Evolutionary conservation across 2,113 vertebrate genomes (phyloP), one percentile per base, ranked within the genome.

Genomic region (Poecilia latipinna): DNA sequence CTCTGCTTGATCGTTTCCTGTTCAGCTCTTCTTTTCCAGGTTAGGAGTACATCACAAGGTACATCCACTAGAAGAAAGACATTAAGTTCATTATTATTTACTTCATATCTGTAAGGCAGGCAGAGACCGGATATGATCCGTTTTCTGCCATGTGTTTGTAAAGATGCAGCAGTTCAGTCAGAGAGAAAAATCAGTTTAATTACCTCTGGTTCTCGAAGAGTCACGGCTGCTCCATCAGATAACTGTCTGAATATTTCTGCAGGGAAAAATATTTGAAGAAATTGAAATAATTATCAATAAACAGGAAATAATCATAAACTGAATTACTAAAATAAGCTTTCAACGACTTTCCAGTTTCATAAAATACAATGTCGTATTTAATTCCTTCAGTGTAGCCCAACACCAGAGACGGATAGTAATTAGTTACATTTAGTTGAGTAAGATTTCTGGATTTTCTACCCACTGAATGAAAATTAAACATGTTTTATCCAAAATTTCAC

Each of bases 231-330:
- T 69, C 86, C 83, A 0, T 87, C 74, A 31, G 86, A 89, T 51
- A 93, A 24, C 19, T 86, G 75, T 51, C 51, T 79, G 61, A 90
- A 94, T 35, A 93, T 90, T 78, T 92, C 93, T 94, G 72, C 80
- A 12, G 2, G 35, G 54, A 26, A 70, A 28, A 22, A 81, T 28
- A 61, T 78, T 12, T 7, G 22, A 54, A 51, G 15, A 51, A 51
- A 51, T 2, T 19, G 2, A 24, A 54, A 24, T 22, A 54, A 24
- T 24, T 5, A 54, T 24, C 48, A 51, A 24, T 8, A 51, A 51
- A 19, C 6, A 19, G 48, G 19, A 17, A 51, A 22, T 22, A 17
- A 51, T 51, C 1, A 5, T 51, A 17, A 51, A 51, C 19, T 24
- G 19, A 51, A 51, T 22, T 51, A 51, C 48, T 51, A 19, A 51